Base-by-base conservation (phyloP, 2,113 vertebrate species). In the Paedocypris sp. region DNA sequence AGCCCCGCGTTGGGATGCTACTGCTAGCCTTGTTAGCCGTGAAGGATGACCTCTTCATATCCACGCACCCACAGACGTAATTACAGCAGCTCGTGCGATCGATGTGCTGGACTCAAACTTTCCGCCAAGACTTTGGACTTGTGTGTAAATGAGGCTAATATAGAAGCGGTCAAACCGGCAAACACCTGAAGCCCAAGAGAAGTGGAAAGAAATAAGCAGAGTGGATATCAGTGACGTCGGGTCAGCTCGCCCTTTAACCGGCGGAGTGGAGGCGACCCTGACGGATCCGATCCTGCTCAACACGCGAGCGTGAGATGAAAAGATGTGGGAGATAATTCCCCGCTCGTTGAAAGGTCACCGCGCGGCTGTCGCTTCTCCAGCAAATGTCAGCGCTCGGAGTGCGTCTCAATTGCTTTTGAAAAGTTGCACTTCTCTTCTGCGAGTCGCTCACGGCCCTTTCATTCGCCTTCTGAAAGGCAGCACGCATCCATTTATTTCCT, bases 261-360 rank as follows among this genome's bases (percentile, higher is more conserved):
- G 65, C 63, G 47, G 2, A 62, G 69, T 62, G 51, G 50, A 62
- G 25, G 52, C 61, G 46, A 66, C 69, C 61, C 66, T 61, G 68
- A 43, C 59, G 71, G 51, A 56, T 66, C 79, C 78, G 80, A 79
- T 64, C 80, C 80, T 80, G 78, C 79, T 80, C 77, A 66, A 74
- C 72, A 52, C 66, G 22, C 68, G 69, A 68, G 48, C 75, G 57
- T 49, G 67, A 73, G 73, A 77, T 75, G 75, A 81, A 78, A 75
- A 69, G 70, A 68, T 53, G 61, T 46, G 67, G 64, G 20, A 38
- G 67, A 69, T 59, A 26, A 69, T 53, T 78, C 64, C 72, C 71
- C 77, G 75, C 72, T 69, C 71, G 5, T 60, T 69, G 64, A 67
- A 83, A 85, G 81, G 80, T 80, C 75, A 77, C 61, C 73, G 66